phyloP scores from a whole-genome alignment of 2,113 vertebrate genomes.

The Gulo gulo region DNA sequence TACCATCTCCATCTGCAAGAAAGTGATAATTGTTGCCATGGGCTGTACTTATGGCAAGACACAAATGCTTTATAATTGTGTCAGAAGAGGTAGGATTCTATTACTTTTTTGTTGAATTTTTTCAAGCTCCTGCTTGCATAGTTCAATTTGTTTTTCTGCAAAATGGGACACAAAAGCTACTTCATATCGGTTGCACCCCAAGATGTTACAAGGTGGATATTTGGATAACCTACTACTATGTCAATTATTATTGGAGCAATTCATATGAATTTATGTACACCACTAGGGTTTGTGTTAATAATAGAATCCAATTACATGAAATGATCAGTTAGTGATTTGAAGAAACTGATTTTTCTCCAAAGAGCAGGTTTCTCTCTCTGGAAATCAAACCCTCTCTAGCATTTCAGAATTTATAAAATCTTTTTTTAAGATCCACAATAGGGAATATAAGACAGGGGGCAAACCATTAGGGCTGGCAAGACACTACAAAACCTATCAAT shows the following conservation, averaged over 20 bases:
- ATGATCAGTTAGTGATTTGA: background rate
- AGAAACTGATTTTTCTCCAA: background rate
- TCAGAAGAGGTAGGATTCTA: background rate
- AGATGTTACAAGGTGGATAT: background rate
- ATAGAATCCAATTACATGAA: background rate
- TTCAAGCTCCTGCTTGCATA: background rate
- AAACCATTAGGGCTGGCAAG: background rate
- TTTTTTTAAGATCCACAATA: background rate
- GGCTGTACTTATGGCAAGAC: background rate
- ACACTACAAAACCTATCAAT: background rate
- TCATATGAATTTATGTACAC: background rate
- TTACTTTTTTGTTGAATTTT: background rate
- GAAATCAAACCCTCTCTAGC: background rate
- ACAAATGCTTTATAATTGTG: background rate
- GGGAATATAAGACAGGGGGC: background rate
- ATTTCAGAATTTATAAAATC: slow-evolving; percentile 36
- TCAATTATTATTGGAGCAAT: background rate
- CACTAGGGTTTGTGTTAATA: background rate
- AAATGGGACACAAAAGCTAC: background rate
- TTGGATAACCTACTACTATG: background rate
- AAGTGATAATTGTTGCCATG: background rate
- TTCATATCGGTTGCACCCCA: background rate
- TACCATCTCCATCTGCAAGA: background rate
- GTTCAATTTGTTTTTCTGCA: background rate
- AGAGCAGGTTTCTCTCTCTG: background rate